Percentiles rank a stretch among this genome's conserved stretches.
These are phyloP conservation scores for Chaetura pelagica DNA, from an alignment of 2,113 vertebrate genomes.

Conservation along the genomic window DNA sequence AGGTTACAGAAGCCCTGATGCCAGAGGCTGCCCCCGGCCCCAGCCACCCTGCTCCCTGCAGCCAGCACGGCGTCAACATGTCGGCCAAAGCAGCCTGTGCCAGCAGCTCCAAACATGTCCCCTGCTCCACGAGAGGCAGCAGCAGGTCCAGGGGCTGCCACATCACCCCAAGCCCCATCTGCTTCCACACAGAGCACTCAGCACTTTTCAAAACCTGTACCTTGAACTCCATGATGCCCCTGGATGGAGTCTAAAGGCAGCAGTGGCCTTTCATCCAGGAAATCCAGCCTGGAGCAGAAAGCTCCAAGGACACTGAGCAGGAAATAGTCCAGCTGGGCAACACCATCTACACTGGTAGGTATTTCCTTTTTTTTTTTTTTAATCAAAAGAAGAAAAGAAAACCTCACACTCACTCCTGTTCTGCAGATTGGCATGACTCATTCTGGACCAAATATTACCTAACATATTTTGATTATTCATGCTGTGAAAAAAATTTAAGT, in stretches of 20 bases:
- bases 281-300: background rate
- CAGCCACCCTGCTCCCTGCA: accelerated
- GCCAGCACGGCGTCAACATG: accelerated
- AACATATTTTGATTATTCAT: background rate
- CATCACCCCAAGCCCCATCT: background rate
- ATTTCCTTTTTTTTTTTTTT: accelerated
- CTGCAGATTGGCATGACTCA: background rate
- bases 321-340: background rate
- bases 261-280: background rate
- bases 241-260: background rate
- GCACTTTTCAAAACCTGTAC: conserved; percentile 18
- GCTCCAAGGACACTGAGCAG: background rate
- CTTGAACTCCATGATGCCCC: background rate
- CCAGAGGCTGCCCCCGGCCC: background rate
- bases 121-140: accelerated
- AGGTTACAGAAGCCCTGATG: background rate
- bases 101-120: accelerated
- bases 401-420: background rate
- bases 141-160: background rate
- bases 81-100: background rate
- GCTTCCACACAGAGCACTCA: background rate
- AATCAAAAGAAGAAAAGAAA: background rate
- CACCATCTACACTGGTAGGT: background rate
- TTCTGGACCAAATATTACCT: background rate
- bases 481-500: background rate